Base-by-base conservation (phyloP, 2,797 vertebrate genomes). In the Enoplosus armatus region DNA sequence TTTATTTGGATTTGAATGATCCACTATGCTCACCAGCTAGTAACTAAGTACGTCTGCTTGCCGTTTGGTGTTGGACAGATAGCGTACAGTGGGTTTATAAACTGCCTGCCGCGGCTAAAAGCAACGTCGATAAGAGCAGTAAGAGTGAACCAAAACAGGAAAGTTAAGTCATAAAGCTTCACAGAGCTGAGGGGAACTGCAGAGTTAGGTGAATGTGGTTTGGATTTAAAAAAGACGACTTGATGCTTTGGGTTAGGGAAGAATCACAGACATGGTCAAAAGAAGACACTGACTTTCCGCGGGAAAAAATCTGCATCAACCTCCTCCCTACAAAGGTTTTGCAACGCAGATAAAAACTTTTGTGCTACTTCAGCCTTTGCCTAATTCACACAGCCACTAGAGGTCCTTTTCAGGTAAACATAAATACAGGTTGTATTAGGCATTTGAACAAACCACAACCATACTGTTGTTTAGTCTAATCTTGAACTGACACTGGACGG, bases 371-470 rank as follows among this genome's bases (percentile, higher is more conserved):
- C 26, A 29, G 37, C 33, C 29, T 16, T 37, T 56, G 51, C 51
- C 14, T 56, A 65, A 66, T 66, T 59, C 62, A 58, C 20, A 11
- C 11, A 47, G 51, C 18, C 29, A 47, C 27, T 26, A 48, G 61
- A 39, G 41, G 53, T 39, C 24, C 24, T 58, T 35, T 39, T 50
- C 54, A 59, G 54, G 33, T 50, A 51, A 58, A 66, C 63, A 58
- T 27, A 18, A 29, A 64, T 64, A 39, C 37, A 22, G n/a, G n/a
- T n/a, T n/a, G 22, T 37, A 10, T 51, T 0, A 4, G 16, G 29
- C 41, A 47, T 43, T 10, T 26, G 16, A 64, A 22, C 22, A 45
- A 45, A 35, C 29, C 27, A 53, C 2, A 18, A 59, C n/a, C n/a
- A 45, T 47, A n/a, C 29, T 50, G 26, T 33, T 27, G 45, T n/a